A percentile compares a stretch with the other conserved stretches of the same genome.
phyloP scores from a whole-genome alignment of 2,797 vertebrate genomes.

The Lophius americanus region DNA sequence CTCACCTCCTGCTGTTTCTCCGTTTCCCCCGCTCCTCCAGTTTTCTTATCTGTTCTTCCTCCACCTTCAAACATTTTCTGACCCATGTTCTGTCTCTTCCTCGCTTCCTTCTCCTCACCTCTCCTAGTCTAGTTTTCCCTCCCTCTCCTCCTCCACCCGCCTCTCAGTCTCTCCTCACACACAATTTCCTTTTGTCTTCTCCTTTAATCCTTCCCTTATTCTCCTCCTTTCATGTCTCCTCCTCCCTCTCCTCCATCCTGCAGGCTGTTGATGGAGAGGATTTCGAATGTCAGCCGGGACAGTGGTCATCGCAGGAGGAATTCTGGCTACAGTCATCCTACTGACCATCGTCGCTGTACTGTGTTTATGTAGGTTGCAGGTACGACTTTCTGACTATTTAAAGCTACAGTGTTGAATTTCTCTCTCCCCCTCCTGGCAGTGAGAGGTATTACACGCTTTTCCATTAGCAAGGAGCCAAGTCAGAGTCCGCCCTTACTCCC shows the following conservation, averaged over 20 bases:
- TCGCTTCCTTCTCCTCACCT: background rate
- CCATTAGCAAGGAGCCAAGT: too few species aligned
- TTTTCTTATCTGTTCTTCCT: background rate
- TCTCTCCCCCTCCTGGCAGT: too few species aligned
- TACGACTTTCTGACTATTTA: slow-evolving; percentile 60
- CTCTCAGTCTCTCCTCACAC: too few species aligned
- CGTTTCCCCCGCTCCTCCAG: background rate
- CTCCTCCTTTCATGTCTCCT: background rate
- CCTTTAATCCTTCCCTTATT: background rate
- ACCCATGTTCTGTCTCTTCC: background rate
- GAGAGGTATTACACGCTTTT: too few species aligned
- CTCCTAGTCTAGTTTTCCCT: too few species aligned
- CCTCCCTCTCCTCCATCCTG: slow-evolving; percentile 7
- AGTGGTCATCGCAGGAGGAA: slow-evolving; percentile 99
- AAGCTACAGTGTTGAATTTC: too few species aligned
- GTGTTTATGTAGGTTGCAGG: slow-evolving; percentile 98
- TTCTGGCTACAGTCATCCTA: slow-evolving; percentile 96
- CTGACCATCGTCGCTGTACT: slow-evolving; percentile 95
- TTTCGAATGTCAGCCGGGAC: slow-evolving; percentile 99
- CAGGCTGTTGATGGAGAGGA: slow-evolving; percentile 96
- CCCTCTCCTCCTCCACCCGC: background rate
- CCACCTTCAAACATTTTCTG: background rate
- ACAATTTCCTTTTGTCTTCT: background rate
- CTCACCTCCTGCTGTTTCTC: background rate
- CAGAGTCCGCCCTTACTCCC: too few species aligned